phyloP scores from a whole-genome alignment of 2,797 vertebrate species.

The Oryzias sinensis region DNA sequence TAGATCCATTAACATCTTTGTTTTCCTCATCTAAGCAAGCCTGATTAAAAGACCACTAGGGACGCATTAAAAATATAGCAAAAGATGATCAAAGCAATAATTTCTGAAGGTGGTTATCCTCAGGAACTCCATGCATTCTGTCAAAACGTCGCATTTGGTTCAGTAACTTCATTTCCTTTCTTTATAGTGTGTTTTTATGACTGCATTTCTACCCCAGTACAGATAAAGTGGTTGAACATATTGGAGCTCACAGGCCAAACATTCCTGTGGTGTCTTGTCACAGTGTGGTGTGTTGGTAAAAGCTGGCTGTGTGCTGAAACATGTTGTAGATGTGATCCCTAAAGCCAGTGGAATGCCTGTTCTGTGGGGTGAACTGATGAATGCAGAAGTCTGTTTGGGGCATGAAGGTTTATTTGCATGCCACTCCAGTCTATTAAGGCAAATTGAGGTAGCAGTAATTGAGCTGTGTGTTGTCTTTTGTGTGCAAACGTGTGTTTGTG shows the following conservation, averaged over 20 bases:
- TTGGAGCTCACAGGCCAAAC: slow-evolving; percentile 10
- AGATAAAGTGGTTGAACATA: slow-evolving; percentile 51
- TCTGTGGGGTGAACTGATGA: background rate
- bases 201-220: slow-evolving; percentile 34
- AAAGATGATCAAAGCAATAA: no score
- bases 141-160: slow-evolving; percentile 28
- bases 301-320: background rate
- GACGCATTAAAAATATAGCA: no score
- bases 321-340: background rate
- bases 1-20: no score
- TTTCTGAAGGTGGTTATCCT: background rate
- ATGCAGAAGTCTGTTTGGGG: background rate
- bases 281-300: background rate
- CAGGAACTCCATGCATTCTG: background rate
- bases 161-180: slow-evolving; percentile 22
- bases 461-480: slow-evolving; percentile 15
- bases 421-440: slow-evolving; percentile 30
- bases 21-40: no score
- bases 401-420: slow-evolving; percentile 17
- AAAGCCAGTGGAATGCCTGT: background rate
- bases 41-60: no score
- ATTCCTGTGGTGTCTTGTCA: slow-evolving; percentile 38
- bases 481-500: slow-evolving; percentile 20
- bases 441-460: slow-evolving; percentile 30
- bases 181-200: slow-evolving; percentile 42